Conservation (phyloP, 2,797 vertebrate genomes). For the Sparus aurata region DNA sequence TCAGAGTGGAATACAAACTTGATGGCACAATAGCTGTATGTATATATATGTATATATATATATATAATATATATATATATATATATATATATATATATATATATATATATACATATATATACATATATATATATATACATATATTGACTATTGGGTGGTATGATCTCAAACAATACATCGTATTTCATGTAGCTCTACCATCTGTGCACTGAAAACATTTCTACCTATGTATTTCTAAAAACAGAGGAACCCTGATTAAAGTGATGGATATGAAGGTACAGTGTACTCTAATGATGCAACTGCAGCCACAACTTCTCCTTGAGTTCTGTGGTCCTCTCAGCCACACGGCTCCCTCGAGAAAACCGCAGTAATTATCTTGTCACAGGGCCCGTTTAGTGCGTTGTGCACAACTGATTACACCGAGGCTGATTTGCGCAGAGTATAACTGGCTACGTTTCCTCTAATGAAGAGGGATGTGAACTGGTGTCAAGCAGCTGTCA, state of each 20-base stretch:
- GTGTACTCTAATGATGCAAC: slow-evolving; percentile 20
- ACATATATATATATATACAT: no score
- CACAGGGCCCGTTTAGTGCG: slow-evolving; percentile 65
- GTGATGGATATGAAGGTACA: slow-evolving; percentile 11
- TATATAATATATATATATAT: no score
- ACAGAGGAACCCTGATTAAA: slow-evolving; percentile 32
- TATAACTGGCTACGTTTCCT: slow-evolving; percentile 75
- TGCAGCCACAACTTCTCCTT: slow-evolving; percentile 33
- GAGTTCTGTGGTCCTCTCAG: slow-evolving; percentile 12
- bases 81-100: no score
- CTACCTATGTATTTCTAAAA: slow-evolving; percentile 31
- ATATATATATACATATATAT: no score
- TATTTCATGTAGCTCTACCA: not conserved
- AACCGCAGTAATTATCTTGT: slow-evolving; percentile 82
- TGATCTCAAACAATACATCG: no score
- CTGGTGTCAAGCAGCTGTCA: slow-evolving; percentile 66
- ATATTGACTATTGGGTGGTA: no score
- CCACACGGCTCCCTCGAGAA: slow-evolving; percentile 47
- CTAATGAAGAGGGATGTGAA: slow-evolving; percentile 78
- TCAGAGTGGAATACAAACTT: no score
- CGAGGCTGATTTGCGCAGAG: slow-evolving; percentile 65
- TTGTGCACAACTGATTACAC: slow-evolving; percentile 73
- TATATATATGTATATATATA: no score
- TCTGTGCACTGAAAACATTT: slow-evolving; percentile 19
- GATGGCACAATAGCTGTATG: no score